Conservation (phyloP, 2,113 vertebrate genomes). For the Coturnix japonica region DNA sequence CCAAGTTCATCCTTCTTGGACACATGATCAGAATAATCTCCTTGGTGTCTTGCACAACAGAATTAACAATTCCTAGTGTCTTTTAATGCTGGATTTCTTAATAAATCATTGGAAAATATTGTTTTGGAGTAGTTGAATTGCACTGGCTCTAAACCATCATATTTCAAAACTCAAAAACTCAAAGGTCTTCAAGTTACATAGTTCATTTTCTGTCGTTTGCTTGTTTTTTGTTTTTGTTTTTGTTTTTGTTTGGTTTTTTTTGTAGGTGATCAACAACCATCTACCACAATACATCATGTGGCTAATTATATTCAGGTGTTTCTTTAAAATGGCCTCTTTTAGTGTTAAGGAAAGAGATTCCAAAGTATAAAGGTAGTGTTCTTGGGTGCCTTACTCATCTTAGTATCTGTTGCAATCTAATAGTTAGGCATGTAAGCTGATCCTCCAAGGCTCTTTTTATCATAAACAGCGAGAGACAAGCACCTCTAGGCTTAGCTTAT, state of each 20-base stretch:
- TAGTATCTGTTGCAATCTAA: neutral
- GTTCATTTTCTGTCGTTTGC: neutral
- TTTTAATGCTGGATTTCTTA: constrained; percentile 13
- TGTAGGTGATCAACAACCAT: neutral
- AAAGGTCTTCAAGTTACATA: neutral
- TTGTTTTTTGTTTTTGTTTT: neutral
- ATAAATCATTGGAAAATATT: neutral
- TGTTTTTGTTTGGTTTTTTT: neutral
- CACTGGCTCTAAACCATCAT: neutral
- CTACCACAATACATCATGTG: neutral
- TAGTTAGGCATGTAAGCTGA: neutral
- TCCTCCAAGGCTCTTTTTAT: neutral
- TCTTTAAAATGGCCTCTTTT: neutral
- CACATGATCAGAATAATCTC: neutral
- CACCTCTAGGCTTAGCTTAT: neutral
- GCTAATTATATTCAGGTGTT: neutral
- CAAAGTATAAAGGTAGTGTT: neutral
- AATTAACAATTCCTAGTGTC: neutral
- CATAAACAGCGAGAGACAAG: neutral
- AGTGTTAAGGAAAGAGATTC: neutral
- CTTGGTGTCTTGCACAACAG: neutral
- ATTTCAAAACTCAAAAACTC: neutral
- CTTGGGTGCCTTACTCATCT: neutral
- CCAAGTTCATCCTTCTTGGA: neutral
- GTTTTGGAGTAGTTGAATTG: neutral